These are phyloP conservation scores for Karalla daura DNA, from an alignment of 2,797 vertebrate species.

Conservation along the genomic window DNA sequence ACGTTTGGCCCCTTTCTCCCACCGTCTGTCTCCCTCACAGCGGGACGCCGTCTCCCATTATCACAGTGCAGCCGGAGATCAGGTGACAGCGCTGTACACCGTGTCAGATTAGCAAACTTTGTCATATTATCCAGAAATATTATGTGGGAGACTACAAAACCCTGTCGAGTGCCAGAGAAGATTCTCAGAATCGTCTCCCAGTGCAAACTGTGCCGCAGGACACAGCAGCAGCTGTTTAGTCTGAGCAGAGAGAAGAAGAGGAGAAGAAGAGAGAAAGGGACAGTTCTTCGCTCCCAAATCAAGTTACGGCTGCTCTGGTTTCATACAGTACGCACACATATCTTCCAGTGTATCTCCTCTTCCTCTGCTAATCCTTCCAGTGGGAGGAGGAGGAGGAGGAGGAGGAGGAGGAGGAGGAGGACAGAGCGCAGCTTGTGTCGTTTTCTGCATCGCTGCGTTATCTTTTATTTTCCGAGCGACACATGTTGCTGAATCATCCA, in stretches of 20 bases:
- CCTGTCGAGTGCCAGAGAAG: conserved; percentile 59
- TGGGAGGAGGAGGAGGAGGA: no score
- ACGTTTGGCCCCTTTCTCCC: conserved; percentile 43
- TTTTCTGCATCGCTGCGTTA: conserved; percentile 49
- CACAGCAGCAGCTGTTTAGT: conserved; percentile 60
- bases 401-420: no score
- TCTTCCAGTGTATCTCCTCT: conserved; percentile 23
- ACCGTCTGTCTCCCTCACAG: conserved; percentile 36
- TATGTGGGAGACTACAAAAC: conserved; percentile 69
- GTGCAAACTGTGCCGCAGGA: conserved; percentile 69
- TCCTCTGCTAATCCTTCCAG: conserved; percentile 43
- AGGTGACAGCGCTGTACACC: conserved; percentile 60
- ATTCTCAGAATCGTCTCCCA: conserved; percentile 66
- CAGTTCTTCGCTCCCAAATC: background rate
- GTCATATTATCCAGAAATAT: conserved; percentile 62
- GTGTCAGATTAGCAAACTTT: conserved; percentile 68
- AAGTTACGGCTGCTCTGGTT: conserved; percentile 6
- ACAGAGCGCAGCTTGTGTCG: conserved; percentile 49
- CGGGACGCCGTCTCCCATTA: conserved; percentile 49
- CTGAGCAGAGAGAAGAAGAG: conserved; percentile 26
- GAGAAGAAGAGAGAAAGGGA: conserved; percentile 2
- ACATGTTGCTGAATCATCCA: conserved; percentile 37
- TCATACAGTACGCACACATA: background rate
- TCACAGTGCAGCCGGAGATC: conserved; percentile 53
- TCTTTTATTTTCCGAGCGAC: conserved; percentile 2